These are phyloP conservation scores for Parnassius smintheus DNA, from an alignment of 2,888 invertebrate species.

Conservation along the genomic window DNA sequence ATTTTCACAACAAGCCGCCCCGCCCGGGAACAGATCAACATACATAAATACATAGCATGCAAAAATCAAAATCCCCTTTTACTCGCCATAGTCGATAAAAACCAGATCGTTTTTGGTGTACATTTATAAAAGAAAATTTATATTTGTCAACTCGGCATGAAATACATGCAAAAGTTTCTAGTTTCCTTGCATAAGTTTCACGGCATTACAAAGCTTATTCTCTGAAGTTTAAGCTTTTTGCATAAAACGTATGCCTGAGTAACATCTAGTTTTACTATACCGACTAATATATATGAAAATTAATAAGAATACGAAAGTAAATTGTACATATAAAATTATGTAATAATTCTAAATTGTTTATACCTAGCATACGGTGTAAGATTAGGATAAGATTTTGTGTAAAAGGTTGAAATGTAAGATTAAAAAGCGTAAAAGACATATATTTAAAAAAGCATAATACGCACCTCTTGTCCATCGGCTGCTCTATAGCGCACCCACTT, in stretches of 20 bases:
- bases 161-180: conserved; percentile 12
- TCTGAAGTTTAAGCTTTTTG: conserved; percentile 18
- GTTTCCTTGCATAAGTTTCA: conserved; percentile 5
- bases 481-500: conserved; percentile 92
- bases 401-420: neutral
- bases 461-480: conserved; percentile 88
- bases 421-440: neutral
- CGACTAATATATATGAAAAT: too few relatives aligned
- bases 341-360: too few relatives aligned
- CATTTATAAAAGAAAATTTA: conserved; percentile 18
- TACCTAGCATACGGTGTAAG: too few relatives aligned
- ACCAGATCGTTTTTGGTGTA: neutral
- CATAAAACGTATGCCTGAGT: conserved; percentile 22
- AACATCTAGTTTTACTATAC: conserved; percentile 3
- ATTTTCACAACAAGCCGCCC: too few relatives aligned
- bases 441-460: conserved; percentile 27
- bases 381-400: too few relatives aligned
- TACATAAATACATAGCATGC: too few relatives aligned
- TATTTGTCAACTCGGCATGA: conserved; percentile 19
- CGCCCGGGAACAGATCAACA: too few relatives aligned
- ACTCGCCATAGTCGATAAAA: too few relatives aligned
- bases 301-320: neutral
- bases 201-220: conserved; percentile 6
- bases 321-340: too few relatives aligned
- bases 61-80: too few relatives aligned